Base-by-base conservation (phyloP, 1,140 invertebrate species). In the Araneus ventricosus region DNA sequence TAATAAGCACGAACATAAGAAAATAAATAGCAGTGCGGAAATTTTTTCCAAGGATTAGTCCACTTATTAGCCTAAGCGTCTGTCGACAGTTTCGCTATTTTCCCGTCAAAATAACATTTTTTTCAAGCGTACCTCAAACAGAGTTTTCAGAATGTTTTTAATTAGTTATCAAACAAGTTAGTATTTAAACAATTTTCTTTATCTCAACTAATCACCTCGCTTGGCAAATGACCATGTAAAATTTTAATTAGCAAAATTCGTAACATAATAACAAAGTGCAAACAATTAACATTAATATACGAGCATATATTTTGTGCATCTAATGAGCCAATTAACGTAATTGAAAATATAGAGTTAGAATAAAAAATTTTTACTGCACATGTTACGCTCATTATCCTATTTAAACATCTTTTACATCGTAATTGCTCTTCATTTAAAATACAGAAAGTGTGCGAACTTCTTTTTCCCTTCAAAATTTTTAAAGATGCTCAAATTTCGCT, bases 321-420 rank as follows among this genome's bases (percentile, higher is more conserved):
- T 86, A 86, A 86, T 86, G 84, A 86, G 14, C 52, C 84, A 61
- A 86, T 86, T 86, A 86, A 63, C 57, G 45, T 39, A 86, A 86
- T 30, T 86, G 24, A 86, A 61, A 86, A 57, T 86, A 86, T 86
- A 86, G 57, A 30, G 24, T 27, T 37, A 27, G 22, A 24, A 61
- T 86, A 86, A 39, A 14, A 86, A 45, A 34, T 34, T 61, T 85
- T 85, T 52, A 24, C 41, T 8, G 1, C 20, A 4, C 20, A 34
- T 86, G 84, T 61, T 63, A 34, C 34, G 5, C 41, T 41, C 41
- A 52, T 82, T 39, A 34, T 75, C 70, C 70, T 75, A 22, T 24
- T 61, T 86, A 86, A 86, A 30, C 84, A 61, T 61, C 84, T 86
- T 61, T 86, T 61, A 57, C 22, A 27, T 59, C 30, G 61, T 86